These are phyloP conservation scores for Oryzias sinensis DNA, from an alignment of 2,797 vertebrate genomes.

Conservation along the genomic window DNA sequence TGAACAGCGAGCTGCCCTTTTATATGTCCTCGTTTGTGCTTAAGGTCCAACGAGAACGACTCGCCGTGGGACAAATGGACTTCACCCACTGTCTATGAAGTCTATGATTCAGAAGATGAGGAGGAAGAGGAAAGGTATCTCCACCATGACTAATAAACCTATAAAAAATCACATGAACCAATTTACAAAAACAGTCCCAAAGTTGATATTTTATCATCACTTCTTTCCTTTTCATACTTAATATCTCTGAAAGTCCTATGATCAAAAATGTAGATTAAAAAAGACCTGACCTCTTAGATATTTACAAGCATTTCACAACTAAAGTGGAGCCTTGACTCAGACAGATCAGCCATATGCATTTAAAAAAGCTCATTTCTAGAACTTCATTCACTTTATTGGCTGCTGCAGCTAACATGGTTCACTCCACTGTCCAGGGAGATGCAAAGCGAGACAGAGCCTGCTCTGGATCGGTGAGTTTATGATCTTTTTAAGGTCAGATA, in stretches of 20 bases:
- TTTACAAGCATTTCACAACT: not conserved
- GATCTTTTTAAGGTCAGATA: slow-evolving; percentile 54
- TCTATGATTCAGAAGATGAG: slow-evolving; percentile 7
- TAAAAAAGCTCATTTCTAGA: slow-evolving; percentile 34
- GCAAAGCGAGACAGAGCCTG: slow-evolving; percentile 45
- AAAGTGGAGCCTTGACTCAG: slow-evolving; percentile 32
- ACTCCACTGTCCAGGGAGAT: slow-evolving; percentile 65
- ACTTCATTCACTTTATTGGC: slow-evolving; percentile 52
- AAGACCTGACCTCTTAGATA: too few species aligned
- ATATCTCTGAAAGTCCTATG: too few species aligned
- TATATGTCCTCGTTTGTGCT: slow-evolving; percentile 35
- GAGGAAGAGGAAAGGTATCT: slow-evolving; percentile 49
- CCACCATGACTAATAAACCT: slow-evolving; percentile 18
- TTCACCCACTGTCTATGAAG: slow-evolving; percentile 59
- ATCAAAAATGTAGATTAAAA: too few species aligned
- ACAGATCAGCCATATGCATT: slow-evolving; percentile 40
- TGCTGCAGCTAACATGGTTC: slow-evolving; percentile 29
- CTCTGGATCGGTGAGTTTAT: slow-evolving; percentile 70
- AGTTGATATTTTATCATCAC: too few species aligned
- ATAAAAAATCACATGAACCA: slow-evolving; percentile 39
- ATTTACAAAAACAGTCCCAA: slow-evolving; percentile 2
- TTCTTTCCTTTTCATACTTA: too few species aligned
- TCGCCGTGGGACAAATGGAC: slow-evolving; percentile 76
- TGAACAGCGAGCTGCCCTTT: slow-evolving; percentile 6
- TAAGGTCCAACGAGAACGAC: slow-evolving; percentile 61